Percentiles rank a stretch among this genome's conserved stretches.
Conservation (phyloP, 2,888 invertebrate genomes). For the Liopterus haemorrhoidalis region DNA sequence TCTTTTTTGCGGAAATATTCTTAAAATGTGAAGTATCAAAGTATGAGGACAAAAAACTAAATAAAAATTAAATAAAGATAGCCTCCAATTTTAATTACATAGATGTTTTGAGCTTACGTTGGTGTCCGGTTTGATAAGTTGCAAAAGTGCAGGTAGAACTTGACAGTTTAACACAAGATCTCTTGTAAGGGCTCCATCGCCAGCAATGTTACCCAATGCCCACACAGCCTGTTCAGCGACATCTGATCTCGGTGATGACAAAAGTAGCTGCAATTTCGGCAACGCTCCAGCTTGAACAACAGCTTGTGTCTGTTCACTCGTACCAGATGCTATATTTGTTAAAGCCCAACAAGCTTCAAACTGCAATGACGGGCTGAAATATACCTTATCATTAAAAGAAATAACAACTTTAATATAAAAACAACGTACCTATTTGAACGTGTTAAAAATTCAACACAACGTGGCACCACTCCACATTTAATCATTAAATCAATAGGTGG, state of each 20-base stretch:
- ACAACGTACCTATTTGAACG: constrained; percentile 61
- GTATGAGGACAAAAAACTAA: background rate
- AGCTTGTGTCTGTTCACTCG: constrained; percentile 80
- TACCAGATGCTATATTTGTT: constrained; percentile 96
- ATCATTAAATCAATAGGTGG: constrained; percentile 89
- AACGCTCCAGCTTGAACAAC: constrained; percentile 85
- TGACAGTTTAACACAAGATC: constrained; percentile 72
- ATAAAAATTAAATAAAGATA: no score
- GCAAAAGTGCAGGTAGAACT: constrained; percentile 65
- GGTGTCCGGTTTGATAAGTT: constrained; percentile 58
- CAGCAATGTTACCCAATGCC: constrained; percentile 97
- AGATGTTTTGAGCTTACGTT: constrained; percentile 46
- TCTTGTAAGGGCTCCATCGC: constrained; percentile 74
- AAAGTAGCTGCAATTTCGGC: constrained; percentile 68
- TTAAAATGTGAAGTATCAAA: background rate
- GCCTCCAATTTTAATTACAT: background rate
- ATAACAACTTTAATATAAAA: constrained; percentile 3
- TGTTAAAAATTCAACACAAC: constrained; percentile 71
- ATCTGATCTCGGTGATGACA: constrained; percentile 60
- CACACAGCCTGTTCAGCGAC: constrained; percentile 92
- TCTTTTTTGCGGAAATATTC: no score
- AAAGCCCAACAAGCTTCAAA: constrained; percentile 98
- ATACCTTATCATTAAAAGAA: constrained; percentile 11
- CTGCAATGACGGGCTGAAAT: constrained; percentile 65
- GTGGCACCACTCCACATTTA: constrained; percentile 73